phyloP scores from a whole-genome alignment of 2,113 vertebrate species.

The Rhinogobius similis region DNA sequence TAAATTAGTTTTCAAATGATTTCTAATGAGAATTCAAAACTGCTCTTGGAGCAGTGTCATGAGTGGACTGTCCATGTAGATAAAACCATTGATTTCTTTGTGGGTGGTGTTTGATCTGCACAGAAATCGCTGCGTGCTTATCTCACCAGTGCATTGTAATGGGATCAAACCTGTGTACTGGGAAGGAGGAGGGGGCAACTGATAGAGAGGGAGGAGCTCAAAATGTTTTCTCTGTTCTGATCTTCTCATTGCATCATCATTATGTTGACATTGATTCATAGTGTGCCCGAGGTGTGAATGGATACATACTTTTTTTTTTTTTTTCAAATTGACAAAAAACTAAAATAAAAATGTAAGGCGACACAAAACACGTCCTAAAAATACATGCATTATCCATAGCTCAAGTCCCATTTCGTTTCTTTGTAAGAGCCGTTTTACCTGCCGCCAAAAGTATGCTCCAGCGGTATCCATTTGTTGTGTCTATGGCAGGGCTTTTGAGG shows the following conservation, averaged over 20 bases:
- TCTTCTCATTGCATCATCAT: conserved; percentile 43
- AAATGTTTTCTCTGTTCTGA: conserved; percentile 6
- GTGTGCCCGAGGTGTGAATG: not conserved
- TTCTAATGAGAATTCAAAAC: conserved; percentile 7
- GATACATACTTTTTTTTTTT: not conserved
- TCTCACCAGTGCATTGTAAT: conserved; percentile 44
- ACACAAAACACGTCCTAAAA: too few relatives aligned
- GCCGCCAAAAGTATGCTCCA: too few relatives aligned
- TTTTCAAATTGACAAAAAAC: too few relatives aligned
- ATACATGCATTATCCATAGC: too few relatives aligned
- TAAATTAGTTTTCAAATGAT: conserved; percentile 6
- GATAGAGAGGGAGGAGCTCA: not conserved
- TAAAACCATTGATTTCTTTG: conserved; percentile 49
- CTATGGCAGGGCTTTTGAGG: too few relatives aligned
- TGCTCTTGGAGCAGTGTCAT: conserved; percentile 6
- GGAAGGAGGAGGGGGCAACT: not conserved
- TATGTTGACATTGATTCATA: not conserved
- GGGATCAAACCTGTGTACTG: conserved; percentile 35
- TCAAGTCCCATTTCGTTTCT: too few relatives aligned
- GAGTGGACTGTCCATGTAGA: conserved; percentile 22
- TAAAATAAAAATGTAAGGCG: too few relatives aligned
- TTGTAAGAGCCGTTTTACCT: too few relatives aligned
- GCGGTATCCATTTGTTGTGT: too few relatives aligned
- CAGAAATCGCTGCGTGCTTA: conserved; percentile 34
- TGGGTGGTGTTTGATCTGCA: conserved; percentile 21